phyloP scores from a whole-genome alignment of 2,888 invertebrate species.

The Rhaphigaster nebulosa region DNA sequence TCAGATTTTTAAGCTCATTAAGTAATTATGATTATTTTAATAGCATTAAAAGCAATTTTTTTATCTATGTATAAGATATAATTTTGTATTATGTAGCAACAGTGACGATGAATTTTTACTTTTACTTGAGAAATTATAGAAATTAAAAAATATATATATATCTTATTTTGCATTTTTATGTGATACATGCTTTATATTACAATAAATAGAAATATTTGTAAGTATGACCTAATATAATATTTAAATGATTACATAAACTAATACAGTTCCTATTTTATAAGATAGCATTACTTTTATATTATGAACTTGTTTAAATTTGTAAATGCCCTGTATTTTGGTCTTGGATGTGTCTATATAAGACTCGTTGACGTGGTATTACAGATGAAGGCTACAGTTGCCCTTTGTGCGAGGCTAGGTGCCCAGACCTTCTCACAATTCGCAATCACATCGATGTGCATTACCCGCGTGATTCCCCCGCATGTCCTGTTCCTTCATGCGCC shows the following conservation, averaged over 20 bases:
- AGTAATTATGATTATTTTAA: background rate
- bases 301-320: slow-evolving; percentile 55
- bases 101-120: background rate
- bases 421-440: slow-evolving; percentile 78
- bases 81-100: background rate
- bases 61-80: background rate
- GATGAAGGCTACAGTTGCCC: slow-evolving; percentile 77
- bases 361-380: slow-evolving; percentile 69
- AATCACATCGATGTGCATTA: slow-evolving; percentile 86
- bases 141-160: slow-evolving; percentile 8
- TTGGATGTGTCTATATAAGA: slow-evolving; percentile 58
- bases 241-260: slow-evolving; percentile 49
- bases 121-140: background rate
- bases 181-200: slow-evolving; percentile 44
- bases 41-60: background rate
- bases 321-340: slow-evolving; percentile 51
- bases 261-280: slow-evolving; percentile 54
- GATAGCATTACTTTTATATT: slow-evolving; percentile 44
- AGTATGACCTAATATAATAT: slow-evolving; percentile 36
- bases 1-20: background rate
- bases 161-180: slow-evolving; percentile 39
- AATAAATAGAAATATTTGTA: slow-evolving; percentile 3
- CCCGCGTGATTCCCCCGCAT: slow-evolving; percentile 86
- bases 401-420: slow-evolving; percentile 78
- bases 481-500: slow-evolving; percentile 83